Conservation (phyloP, 1,140 invertebrate species). For the Oryctes rhinoceros region DNA sequence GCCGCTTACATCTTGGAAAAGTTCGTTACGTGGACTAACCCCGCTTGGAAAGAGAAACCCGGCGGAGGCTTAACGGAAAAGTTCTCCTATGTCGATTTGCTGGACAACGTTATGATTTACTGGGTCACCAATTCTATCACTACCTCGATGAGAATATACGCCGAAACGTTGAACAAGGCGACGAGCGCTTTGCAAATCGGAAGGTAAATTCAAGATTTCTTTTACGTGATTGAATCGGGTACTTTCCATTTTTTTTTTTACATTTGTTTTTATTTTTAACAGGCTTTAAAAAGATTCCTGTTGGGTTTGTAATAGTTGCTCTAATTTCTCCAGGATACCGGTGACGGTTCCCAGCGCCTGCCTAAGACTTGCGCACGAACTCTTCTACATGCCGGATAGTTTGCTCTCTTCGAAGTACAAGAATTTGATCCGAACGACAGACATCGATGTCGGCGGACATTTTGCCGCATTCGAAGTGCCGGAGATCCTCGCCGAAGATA, state of each 20-base stretch:
- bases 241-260: too few species aligned
- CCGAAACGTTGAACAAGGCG: constrained; percentile 64
- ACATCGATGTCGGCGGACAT: constrained; percentile 37
- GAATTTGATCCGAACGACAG: constrained; percentile 30
- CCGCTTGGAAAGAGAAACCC: constrained; percentile 35
- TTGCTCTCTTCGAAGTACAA: constrained; percentile 28
- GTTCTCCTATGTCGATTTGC: constrained; percentile 68
- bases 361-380: constrained; percentile 27
- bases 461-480: constrained; percentile 43
- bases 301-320: too few species aligned
- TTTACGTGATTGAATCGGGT: too few species aligned
- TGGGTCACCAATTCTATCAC: constrained; percentile 76
- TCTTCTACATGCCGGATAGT: constrained; percentile 25
- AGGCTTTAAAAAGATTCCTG: too few species aligned
- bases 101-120: constrained; percentile 83
- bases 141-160: constrained; percentile 72
- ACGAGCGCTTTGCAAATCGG: neutral
- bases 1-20: constrained; percentile 80
- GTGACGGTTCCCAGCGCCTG: constrained; percentile 39
- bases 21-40: constrained; percentile 72
- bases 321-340: constrained; percentile 30
- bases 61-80: constrained; percentile 57
- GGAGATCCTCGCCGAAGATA: constrained; percentile 37
- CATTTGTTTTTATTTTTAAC: too few species aligned
- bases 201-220: neutral